A percentile compares a stretch with the other conserved stretches of the same genome.
phyloP scores from a whole-genome alignment of 2,888 invertebrate genomes.

The Carcina quercana region DNA sequence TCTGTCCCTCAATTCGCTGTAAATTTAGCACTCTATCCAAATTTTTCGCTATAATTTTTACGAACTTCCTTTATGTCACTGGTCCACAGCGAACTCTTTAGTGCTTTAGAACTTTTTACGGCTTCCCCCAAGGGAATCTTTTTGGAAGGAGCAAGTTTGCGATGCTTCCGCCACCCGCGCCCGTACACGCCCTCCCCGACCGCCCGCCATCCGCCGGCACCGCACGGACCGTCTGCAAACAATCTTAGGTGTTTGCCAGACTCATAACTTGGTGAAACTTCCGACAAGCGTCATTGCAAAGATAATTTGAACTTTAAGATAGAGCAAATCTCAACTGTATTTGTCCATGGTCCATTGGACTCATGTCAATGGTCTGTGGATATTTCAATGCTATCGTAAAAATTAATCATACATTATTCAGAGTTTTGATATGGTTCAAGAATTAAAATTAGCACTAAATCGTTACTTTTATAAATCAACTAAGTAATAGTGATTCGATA shows the following conservation, averaged over 20 bases:
- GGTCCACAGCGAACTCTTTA: slow-evolving; percentile 19
- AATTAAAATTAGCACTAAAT: too few relatives aligned
- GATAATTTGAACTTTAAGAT: too few relatives aligned
- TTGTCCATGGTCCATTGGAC: too few relatives aligned
- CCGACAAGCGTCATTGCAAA: too few relatives aligned
- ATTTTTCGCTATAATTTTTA: too few relatives aligned
- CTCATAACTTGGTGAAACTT: slow-evolving; percentile 49
- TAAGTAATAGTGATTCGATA: slow-evolving; percentile 14
- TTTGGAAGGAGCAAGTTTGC: slow-evolving; percentile 47
- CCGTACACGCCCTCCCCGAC: slow-evolving; percentile 23
- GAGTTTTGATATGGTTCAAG: too few relatives aligned
- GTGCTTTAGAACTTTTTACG: slow-evolving; percentile 34
- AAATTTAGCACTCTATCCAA: neutral
- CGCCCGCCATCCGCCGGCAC: slow-evolving; percentile 4
- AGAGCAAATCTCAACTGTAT: too few relatives aligned
- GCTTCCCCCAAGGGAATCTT: slow-evolving; percentile 29
- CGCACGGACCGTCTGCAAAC: slow-evolving; percentile 32
- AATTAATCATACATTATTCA: too few relatives aligned
- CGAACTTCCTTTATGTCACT: neutral
- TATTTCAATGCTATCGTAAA: too few relatives aligned
- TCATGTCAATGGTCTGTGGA: slow-evolving; percentile 17
- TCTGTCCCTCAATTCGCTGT: neutral
- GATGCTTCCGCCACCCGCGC: slow-evolving; percentile 27
- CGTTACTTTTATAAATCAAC: slow-evolving; percentile 16
- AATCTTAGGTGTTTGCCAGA: slow-evolving; percentile 39